These are phyloP conservation scores for Trichechus manatus DNA, from an alignment of 2,113 vertebrate species.

Conservation along the genomic window DNA sequence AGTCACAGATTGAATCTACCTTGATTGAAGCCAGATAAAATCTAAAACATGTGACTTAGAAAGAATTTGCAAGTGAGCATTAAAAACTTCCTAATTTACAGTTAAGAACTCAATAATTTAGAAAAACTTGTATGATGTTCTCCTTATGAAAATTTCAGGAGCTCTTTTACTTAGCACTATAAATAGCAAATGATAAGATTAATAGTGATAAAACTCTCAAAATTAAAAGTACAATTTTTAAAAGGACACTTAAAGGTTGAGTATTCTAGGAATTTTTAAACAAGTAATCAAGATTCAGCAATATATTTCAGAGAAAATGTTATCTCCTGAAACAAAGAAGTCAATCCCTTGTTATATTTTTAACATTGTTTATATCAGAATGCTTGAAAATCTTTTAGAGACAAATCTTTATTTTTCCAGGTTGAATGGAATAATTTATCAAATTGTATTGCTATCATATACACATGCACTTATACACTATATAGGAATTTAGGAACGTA, in stretches of 20 bases:
- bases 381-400: neutral
- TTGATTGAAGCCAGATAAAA: neutral
- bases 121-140: neutral
- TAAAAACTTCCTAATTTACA: neutral
- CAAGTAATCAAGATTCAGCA: neutral
- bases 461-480: rapidly evolving
- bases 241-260: neutral
- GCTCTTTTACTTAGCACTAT: neutral
- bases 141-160: neutral
- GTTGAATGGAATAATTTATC: neutral
- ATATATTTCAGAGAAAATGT: neutral
- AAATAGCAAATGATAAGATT: neutral
- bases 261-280: neutral
- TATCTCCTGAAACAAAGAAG: neutral
- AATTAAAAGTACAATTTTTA: neutral
- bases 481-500: neutral
- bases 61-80: neutral
- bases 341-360: neutral
- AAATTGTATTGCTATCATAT: neutral
- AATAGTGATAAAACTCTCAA: neutral
- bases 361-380: neutral
- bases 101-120: neutral
- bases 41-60: neutral
- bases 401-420: neutral
- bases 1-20: neutral